Percentiles rank a stretch among this genome's conserved stretches.
These are phyloP conservation scores for Mallotus villosus DNA, from an alignment of 2,797 vertebrate species.

Conservation along the genomic window DNA sequence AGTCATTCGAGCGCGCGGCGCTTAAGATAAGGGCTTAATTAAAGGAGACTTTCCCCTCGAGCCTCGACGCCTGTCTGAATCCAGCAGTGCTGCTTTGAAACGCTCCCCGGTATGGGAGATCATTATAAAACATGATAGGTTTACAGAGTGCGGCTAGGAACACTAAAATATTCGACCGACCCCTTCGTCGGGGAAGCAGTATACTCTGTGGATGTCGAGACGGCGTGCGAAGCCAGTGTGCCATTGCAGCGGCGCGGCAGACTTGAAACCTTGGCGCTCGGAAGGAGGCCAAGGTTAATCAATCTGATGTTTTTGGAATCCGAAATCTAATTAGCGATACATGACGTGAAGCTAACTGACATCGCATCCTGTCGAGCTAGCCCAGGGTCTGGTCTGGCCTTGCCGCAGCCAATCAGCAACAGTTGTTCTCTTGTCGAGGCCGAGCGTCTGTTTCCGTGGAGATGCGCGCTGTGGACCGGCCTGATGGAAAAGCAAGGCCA, in stretches of 20 bases:
- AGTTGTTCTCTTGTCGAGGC: constrained; percentile 38
- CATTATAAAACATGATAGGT: constrained; percentile 2
- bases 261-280: too few relatives aligned
- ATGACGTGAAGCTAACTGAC: constrained; percentile 7
- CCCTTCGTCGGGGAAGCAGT: too few relatives aligned
- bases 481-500: constrained; percentile 47
- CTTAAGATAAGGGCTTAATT: constrained; percentile 15
- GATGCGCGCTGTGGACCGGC: constrained; percentile 17
- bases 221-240: too few relatives aligned
- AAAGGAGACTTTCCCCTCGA: constrained; percentile 18
- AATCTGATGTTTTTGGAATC: too few relatives aligned
- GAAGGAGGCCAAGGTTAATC: too few relatives aligned
- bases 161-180: neutral
- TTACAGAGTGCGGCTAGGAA: neutral
- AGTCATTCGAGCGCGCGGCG: constrained; percentile 16
- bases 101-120: neutral
- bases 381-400: constrained; percentile 24
- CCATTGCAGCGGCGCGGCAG: too few relatives aligned
- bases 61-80: neutral
- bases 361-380: constrained; percentile 18
- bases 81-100: neutral
- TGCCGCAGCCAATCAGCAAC: constrained; percentile 28
- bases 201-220: too few relatives aligned
- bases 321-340: too few relatives aligned
- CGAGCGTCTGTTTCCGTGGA: constrained; percentile 32